Conservation (phyloP, 1,140 invertebrate species). For the Thaumatotibia leucotreta region DNA sequence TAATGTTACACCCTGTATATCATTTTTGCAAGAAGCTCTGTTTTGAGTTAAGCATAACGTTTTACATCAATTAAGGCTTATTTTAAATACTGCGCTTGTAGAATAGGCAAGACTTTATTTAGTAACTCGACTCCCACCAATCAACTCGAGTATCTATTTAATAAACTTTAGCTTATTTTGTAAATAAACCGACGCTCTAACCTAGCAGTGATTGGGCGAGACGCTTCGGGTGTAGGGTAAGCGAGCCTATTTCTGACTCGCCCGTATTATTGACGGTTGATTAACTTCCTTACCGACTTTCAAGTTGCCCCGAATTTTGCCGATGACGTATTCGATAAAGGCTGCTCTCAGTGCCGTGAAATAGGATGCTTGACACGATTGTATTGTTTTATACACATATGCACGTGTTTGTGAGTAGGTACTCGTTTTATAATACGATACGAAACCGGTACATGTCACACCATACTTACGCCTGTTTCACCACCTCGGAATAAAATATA, state of each 20-base stretch:
- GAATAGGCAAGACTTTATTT: too few relatives aligned
- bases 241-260: slow-evolving; percentile 7
- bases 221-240: background rate
- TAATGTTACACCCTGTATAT: too few relatives aligned
- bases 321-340: slow-evolving; percentile 8
- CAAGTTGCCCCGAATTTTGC: background rate
- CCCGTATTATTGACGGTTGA: slow-evolving; percentile 10
- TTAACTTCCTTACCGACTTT: slow-evolving; percentile 8
- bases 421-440: background rate
- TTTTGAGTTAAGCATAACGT: too few relatives aligned
- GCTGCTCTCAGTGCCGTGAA: background rate
- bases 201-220: background rate
- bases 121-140: background rate
- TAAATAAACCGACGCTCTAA: background rate
- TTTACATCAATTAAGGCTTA: too few relatives aligned
- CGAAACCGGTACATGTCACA: too few relatives aligned
- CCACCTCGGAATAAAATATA: too few relatives aligned
- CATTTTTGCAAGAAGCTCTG: too few relatives aligned
- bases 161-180: background rate
- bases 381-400: background rate
- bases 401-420: background rate
- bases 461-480: too few relatives aligned
- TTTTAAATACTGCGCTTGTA: too few relatives aligned
- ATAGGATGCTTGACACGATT: background rate
- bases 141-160: background rate